These are phyloP conservation scores for Proterorhinus semilunaris DNA, from an alignment of 2,113 vertebrate species.

Conservation along the genomic window DNA sequence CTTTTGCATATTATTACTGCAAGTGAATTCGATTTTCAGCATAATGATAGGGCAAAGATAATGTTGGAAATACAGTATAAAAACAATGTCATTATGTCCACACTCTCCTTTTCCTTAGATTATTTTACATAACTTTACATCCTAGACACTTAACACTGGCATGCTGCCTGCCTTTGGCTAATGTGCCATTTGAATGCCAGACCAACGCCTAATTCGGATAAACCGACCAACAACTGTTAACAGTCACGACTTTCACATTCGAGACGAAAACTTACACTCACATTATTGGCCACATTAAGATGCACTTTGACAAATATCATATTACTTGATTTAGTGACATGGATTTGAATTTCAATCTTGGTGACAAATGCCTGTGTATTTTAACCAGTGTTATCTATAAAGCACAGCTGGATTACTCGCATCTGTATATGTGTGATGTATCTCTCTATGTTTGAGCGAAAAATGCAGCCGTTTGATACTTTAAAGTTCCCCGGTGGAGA, in stretches of 20 bases:
- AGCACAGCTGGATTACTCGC: conserved; percentile 10
- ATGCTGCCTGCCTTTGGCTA: too few species aligned
- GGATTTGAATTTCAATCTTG: background rate
- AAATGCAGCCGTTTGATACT: conserved; percentile 3
- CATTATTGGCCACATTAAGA: background rate
- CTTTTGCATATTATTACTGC: too few species aligned
- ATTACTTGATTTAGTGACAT: background rate
- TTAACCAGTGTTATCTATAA: background rate
- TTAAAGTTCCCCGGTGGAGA: conserved; percentile 16
- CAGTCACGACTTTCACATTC: background rate
- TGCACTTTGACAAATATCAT: background rate
- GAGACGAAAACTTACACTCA: background rate
- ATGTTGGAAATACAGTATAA: too few species aligned
- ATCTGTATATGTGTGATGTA: conserved; percentile 4
- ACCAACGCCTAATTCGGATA: too few species aligned
- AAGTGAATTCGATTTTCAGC: too few species aligned
- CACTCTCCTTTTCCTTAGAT: too few species aligned
- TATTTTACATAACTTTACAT: too few species aligned
- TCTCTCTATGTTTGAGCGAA: conserved; percentile 8
- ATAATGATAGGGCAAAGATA: too few species aligned
- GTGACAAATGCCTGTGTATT: conserved; percentile 10
- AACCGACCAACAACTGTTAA: too few species aligned
- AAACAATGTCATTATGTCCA: too few species aligned
- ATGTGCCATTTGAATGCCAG: too few species aligned
- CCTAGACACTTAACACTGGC: too few species aligned